phyloP scores from a whole-genome alignment of 2,797 vertebrate species.

The Todus mexicanus region DNA sequence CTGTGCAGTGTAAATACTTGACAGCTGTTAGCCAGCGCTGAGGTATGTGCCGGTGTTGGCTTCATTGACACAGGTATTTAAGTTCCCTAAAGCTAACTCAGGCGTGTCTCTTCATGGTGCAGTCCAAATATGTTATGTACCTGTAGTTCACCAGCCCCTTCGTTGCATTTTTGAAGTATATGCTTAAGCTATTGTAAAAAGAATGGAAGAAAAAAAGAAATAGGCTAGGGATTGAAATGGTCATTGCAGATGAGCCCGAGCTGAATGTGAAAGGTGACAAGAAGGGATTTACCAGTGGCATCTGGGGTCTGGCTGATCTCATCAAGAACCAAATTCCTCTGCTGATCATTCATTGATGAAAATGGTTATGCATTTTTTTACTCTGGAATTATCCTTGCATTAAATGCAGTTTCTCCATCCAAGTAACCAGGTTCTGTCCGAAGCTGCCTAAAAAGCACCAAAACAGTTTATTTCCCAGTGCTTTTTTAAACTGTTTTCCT shows the following conservation, averaged over 20 bases:
- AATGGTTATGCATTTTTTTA: neutral
- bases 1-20: neutral
- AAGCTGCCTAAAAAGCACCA: neutral
- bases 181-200: neutral
- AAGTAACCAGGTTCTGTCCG: neutral
- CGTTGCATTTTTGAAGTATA: neutral
- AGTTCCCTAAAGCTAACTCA: neutral
- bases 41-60: neutral
- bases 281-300: neutral
- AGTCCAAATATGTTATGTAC: neutral
- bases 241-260: neutral
- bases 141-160: neutral
- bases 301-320: neutral
- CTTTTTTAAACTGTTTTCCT: neutral
- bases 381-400: neutral
- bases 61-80: neutral
- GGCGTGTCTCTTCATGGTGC: neutral
- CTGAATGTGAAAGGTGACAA: neutral
- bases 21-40: neutral
- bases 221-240: neutral
- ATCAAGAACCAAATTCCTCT: neutral
- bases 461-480: neutral
- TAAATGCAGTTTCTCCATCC: neutral
- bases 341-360: conserved; percentile 2
- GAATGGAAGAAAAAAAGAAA: neutral